A percentile compares a stretch with the other conserved stretches of the same genome.
Conservation (phyloP, 2,888 invertebrate genomes). For the Drosophila falleni region DNA sequence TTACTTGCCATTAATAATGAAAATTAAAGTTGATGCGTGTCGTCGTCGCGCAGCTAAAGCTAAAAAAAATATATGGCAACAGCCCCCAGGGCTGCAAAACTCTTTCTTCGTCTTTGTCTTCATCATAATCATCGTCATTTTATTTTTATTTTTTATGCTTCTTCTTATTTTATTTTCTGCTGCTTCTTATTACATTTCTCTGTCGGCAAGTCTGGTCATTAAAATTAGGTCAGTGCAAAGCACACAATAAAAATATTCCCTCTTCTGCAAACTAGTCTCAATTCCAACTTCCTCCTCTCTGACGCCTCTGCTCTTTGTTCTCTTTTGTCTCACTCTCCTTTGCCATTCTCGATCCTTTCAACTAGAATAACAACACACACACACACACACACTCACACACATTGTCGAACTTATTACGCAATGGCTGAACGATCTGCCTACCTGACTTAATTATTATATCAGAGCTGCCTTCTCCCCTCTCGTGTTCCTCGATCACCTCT, state of each 20-base stretch:
- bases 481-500: neutral
- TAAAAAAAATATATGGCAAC: slow-evolving; percentile 49
- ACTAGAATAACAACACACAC: slow-evolving; percentile 60
- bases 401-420: slow-evolving; percentile 71
- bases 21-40: slow-evolving; percentile 79
- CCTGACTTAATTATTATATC: slow-evolving; percentile 81
- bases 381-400: slow-evolving; percentile 27
- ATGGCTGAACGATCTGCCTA: slow-evolving; percentile 73
- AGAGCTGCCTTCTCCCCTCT: slow-evolving; percentile 34
- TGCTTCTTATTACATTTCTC: slow-evolving; percentile 13
- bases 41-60: slow-evolving; percentile 44
- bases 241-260: slow-evolving; percentile 41
- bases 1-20: slow-evolving; percentile 75
- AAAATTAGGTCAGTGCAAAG: slow-evolving; percentile 72
- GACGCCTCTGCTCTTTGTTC: slow-evolving; percentile 33
- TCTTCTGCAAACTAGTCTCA: slow-evolving; percentile 59
- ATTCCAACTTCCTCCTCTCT: slow-evolving; percentile 39
- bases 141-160: neutral
- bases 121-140: neutral
- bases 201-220: slow-evolving; percentile 61
- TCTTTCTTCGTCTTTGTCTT: slow-evolving; percentile 17
- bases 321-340: slow-evolving; percentile 13
- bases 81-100: slow-evolving; percentile 40
- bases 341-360: slow-evolving; percentile 59
- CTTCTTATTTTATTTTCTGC: neutral